Conservation (phyloP, 2,797 vertebrate genomes). For the Melanotaenia maccullochi region DNA sequence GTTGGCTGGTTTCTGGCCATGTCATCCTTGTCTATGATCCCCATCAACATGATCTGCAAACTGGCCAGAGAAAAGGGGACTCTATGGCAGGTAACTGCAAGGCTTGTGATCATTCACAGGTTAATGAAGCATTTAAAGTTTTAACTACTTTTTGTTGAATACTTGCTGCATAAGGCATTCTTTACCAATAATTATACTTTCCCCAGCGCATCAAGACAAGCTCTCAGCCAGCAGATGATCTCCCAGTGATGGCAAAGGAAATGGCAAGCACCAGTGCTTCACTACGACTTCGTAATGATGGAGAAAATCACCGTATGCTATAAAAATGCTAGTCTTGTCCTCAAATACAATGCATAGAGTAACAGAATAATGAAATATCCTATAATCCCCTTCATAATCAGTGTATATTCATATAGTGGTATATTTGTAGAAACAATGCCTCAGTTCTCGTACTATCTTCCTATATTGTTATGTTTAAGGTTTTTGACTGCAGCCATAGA, state of each 20-base stretch:
- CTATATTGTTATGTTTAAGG: background rate
- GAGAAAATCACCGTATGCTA: constrained; percentile 11
- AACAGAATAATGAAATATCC: background rate
- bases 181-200: constrained; percentile 23
- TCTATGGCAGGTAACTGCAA: constrained; percentile 69
- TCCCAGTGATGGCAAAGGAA: constrained; percentile 55
- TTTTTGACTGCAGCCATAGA: background rate
- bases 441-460: background rate
- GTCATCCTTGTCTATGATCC: constrained; percentile 71
- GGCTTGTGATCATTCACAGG: background rate
- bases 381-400: background rate
- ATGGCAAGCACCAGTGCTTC: constrained; percentile 18
- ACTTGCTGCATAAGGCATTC: background rate
- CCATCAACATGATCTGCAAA: constrained; percentile 70
- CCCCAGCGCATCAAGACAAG: constrained; percentile 64
- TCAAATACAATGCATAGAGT: background rate
- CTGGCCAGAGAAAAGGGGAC: constrained; percentile 64
- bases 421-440: background rate
- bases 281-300: constrained; percentile 1
- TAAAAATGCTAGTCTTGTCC: constrained; percentile 2
- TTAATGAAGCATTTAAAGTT: background rate
- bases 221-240: constrained; percentile 60
- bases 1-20: constrained; percentile 74
- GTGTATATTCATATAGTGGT: background rate
- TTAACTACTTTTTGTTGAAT: background rate